These are phyloP conservation scores for Glomeris maerens DNA, from an alignment of 1,140 invertebrate genomes.

Conservation along the genomic window DNA sequence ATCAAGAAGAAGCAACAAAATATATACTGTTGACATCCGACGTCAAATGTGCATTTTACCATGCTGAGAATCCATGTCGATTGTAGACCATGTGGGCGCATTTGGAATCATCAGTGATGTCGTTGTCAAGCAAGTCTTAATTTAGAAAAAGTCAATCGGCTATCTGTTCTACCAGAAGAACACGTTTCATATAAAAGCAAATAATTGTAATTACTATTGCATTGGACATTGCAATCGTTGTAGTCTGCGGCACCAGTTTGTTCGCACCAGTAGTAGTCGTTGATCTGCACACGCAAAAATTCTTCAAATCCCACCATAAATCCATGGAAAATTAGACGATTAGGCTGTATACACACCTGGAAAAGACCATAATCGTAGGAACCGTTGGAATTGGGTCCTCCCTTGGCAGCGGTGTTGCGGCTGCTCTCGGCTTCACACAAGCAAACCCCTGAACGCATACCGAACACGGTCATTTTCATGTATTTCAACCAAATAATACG, in stretches of 20 bases:
- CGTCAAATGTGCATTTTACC: background rate
- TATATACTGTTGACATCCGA: too few relatives aligned
- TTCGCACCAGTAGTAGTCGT: background rate
- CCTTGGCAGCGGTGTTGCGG: background rate
- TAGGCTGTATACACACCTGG: slow-evolving; percentile 2
- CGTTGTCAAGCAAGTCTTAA: background rate
- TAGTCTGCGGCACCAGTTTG: background rate
- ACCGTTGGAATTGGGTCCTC: background rate
- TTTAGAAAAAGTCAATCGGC: background rate
- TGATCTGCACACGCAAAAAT: background rate
- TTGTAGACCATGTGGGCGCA: background rate
- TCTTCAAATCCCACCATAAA: background rate
- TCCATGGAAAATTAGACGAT: background rate
- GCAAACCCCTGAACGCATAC: background rate
- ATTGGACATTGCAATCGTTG: background rate
- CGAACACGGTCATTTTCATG: too few relatives aligned
- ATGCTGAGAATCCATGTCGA: background rate
- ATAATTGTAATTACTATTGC: slow-evolving; percentile 2
- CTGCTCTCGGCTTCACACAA: background rate
- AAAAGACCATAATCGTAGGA: background rate
- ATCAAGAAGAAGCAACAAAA: background rate
- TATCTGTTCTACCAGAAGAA: background rate
- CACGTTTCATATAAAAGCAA: background rate
- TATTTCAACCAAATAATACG: background rate
- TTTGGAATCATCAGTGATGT: background rate